Percentiles rank a stretch among this genome's conserved stretches.
Evolutionary conservation across 2,888 invertebrate genomes (phyloP).

Genomic region (Nipponacmea schrenckii): DNA sequence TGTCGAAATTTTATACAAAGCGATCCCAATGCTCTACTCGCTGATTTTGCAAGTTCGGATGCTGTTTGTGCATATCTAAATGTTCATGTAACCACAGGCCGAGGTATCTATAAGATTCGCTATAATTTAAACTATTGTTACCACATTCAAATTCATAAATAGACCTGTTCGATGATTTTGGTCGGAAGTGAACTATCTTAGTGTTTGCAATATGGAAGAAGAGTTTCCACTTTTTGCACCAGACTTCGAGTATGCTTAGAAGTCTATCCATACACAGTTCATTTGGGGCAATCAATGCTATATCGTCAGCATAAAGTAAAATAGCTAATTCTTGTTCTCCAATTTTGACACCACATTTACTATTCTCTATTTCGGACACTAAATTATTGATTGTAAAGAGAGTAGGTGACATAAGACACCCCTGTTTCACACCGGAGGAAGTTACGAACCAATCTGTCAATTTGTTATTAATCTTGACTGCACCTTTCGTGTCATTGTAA

Average conservation of each 20-base stretch:
- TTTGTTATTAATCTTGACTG: slow-evolving; percentile 10
- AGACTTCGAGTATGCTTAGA: not conserved
- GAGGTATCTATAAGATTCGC: slow-evolving; percentile 18
- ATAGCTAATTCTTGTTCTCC: slow-evolving; percentile 8
- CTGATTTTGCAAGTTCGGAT: slow-evolving; percentile 11
- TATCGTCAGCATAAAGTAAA: slow-evolving; percentile 21
- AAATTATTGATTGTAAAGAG: slow-evolving; percentile 19
- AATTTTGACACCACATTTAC: slow-evolving; percentile 11
- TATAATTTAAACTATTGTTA: not conserved
- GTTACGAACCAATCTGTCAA: slow-evolving; percentile 14
- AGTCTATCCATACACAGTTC: not conserved
- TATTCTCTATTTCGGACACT: slow-evolving; percentile 4
- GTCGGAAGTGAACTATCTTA: slow-evolving; percentile 10
- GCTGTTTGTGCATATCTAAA: slow-evolving; percentile 15
- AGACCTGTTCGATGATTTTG: not conserved
- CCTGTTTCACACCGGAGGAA: slow-evolving; percentile 19
- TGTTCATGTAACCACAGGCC: slow-evolving; percentile 16
- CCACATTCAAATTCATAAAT: not conserved
- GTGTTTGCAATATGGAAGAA: not conserved
- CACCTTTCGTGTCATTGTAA: not conserved
- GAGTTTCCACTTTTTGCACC: slow-evolving; percentile 6
- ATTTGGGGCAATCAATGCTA: slow-evolving; percentile 10
- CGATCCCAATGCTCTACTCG: slow-evolving; percentile 14
- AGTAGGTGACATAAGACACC: slow-evolving; percentile 16
- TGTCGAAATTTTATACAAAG: slow-evolving; percentile 11